phyloP scores from a whole-genome alignment of 2,888 invertebrate species.

The Abrostola triplasia region DNA sequence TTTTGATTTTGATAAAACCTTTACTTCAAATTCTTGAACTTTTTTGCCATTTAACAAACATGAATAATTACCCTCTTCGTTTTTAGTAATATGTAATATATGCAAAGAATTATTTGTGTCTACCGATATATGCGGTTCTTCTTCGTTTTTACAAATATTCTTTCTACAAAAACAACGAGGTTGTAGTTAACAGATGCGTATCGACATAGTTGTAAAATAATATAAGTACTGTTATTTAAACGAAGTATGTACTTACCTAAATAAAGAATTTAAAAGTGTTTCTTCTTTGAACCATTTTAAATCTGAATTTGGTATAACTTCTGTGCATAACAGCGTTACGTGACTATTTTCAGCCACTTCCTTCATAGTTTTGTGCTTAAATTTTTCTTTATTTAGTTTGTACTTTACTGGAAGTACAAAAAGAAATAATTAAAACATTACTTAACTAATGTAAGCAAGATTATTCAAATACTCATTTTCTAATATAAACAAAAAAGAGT shows the following conservation, averaged over 20 bases:
- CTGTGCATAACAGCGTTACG: slow-evolving; percentile 87
- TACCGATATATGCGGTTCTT: slow-evolving; percentile 82
- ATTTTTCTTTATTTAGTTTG: slow-evolving; percentile 21
- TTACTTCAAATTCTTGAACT: slow-evolving; percentile 85
- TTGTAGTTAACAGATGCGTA: not conserved
- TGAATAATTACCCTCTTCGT: slow-evolving; percentile 91
- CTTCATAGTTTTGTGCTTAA: slow-evolving; percentile 64
- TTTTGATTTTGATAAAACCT: slow-evolving; percentile 83
- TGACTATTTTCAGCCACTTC: slow-evolving; percentile 85
- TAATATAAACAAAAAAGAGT: no score
- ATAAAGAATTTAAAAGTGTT: slow-evolving; percentile 74
- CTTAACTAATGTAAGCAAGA: not conserved
- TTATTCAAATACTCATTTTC: no score
- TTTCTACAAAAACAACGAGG: slow-evolving; percentile 29
- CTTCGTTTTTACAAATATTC: slow-evolving; percentile 62
- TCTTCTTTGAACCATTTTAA: slow-evolving; percentile 88
- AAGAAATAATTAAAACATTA: not conserved
- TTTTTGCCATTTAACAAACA: slow-evolving; percentile 90
- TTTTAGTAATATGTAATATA: slow-evolving; percentile 87
- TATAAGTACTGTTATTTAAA: no score
- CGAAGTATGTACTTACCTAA: slow-evolving; percentile 44
- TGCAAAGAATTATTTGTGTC: slow-evolving; percentile 88
- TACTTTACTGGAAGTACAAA: slow-evolving; percentile 25
- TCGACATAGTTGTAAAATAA: no score
- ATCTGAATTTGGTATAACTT: slow-evolving; percentile 81